Conservation (phyloP, 2,888 invertebrate genomes). For the Drosophila neotestacea region DNA sequence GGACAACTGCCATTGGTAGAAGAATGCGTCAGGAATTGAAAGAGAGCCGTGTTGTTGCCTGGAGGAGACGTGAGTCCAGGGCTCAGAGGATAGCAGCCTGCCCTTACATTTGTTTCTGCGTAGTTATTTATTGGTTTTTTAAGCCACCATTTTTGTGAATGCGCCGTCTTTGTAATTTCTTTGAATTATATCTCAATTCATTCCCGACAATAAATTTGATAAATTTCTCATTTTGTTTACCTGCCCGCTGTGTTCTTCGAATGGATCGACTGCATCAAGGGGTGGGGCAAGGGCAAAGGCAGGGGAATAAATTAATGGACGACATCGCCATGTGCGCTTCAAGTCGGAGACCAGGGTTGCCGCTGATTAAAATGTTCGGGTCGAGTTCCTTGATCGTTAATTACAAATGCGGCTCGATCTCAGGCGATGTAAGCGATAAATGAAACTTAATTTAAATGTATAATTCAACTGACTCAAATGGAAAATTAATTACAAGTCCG, state of each 20-base stretch:
- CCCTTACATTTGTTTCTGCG: conserved; percentile 51
- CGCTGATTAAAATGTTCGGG: conserved; percentile 73
- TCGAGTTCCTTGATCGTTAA: conserved; percentile 70
- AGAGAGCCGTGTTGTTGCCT: not conserved
- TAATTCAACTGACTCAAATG: conserved; percentile 58
- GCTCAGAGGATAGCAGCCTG: conserved; percentile 16
- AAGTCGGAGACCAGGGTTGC: conserved; percentile 20
- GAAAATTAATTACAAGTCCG: conserved; percentile 61
- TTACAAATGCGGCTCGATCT: conserved; percentile 54
- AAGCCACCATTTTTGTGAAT: conserved; percentile 67
- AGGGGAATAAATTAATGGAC: conserved; percentile 61
- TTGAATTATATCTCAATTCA: conserved; percentile 82
- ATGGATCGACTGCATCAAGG: conserved; percentile 32
- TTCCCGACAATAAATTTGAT: conserved; percentile 73
- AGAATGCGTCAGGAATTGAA: conserved; percentile 16
- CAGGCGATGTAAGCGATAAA: conserved; percentile 37
- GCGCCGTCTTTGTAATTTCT: conserved; percentile 69
- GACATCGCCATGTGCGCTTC: conserved; percentile 50
- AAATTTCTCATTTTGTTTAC: conserved; percentile 75
- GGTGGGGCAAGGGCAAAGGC: not conserved
- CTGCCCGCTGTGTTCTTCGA: conserved; percentile 65
- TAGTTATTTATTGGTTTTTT: conserved; percentile 69
- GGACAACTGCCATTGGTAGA: conserved; percentile 35
- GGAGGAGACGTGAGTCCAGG: conserved; percentile 23
- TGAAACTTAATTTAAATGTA: conserved; percentile 62